A percentile compares a stretch with the other conserved stretches of the same genome.
Evolutionary conservation across 2,113 vertebrate genomes (phyloP).

Genomic region (Aegotheles bennettii): DNA sequence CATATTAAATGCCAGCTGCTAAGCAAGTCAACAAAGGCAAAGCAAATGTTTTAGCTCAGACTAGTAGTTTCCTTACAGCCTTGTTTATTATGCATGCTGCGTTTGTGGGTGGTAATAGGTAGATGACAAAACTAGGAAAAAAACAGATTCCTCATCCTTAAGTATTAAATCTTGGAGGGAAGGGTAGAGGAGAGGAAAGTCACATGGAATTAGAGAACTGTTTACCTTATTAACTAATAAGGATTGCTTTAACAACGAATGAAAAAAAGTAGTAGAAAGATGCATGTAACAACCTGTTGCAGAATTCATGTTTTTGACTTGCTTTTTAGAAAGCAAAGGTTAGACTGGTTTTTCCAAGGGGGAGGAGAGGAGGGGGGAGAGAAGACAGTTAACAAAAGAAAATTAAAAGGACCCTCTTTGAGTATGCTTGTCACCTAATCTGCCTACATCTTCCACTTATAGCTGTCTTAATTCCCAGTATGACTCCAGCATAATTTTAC

Average conservation of each 20-base stretch:
- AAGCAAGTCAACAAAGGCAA: background rate
- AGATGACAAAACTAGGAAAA: background rate
- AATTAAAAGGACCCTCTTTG: background rate
- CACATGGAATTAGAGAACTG: background rate
- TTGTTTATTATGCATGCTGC: background rate
- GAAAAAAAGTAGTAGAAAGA: background rate
- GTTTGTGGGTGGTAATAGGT: background rate
- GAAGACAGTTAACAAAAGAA: background rate
- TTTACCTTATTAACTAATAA: background rate
- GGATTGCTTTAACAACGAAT: background rate
- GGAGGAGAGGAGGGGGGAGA: rapidly evolving
- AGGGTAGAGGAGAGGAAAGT: background rate
- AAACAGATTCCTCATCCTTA: background rate
- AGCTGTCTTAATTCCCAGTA: background rate
- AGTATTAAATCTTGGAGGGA: background rate
- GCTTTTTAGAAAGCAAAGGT: background rate
- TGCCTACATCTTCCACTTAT: background rate
- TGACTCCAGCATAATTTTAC: background rate
- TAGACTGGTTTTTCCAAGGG: background rate
- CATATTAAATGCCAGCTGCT: background rate
- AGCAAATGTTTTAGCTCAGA: background rate
- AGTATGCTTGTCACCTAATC: background rate
- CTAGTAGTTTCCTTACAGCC: background rate
- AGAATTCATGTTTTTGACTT: background rate
- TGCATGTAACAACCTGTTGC: background rate